Percentiles rank a stretch among this genome's conserved stretches.
phyloP scores from a whole-genome alignment of 2,888 invertebrate species.

The Eupithecia centaureata region DNA sequence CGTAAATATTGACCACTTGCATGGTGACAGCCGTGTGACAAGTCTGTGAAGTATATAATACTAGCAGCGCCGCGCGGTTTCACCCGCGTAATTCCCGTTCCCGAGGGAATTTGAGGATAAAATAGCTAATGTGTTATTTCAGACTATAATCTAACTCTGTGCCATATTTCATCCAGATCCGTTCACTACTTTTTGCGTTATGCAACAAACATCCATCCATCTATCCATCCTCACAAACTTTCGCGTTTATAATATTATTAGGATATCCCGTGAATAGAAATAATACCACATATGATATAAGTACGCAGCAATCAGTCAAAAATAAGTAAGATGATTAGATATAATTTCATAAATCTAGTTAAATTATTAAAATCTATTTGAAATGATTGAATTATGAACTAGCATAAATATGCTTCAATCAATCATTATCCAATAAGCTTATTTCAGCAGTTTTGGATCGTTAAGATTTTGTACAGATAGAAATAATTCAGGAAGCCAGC shows the following conservation, averaged over 20 bases:
- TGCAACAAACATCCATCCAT: no score
- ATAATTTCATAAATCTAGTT: neutral
- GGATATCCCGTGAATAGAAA: neutral
- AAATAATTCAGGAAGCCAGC: neutral
- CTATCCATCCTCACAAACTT: no score
- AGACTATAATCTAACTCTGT: no score
- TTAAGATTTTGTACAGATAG: neutral
- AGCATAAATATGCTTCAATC: neutral
- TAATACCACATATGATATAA: neutral
- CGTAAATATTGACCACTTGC: slow-evolving; percentile 50
- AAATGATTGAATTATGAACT: neutral
- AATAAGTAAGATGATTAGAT: neutral
- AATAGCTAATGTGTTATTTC: no score
- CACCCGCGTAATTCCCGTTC: no score
- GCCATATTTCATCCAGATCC: no score
- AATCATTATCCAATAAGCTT: neutral
- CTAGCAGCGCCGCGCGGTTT: no score
- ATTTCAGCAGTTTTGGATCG: neutral
- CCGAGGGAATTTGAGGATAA: no score
- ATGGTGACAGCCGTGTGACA: slow-evolving; percentile 10
- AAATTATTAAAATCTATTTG: neutral
- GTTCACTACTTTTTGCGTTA: no score
- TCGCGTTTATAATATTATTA: no score
- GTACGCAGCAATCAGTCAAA: neutral
- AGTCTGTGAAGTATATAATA: neutral